Conservation (phyloP, 2,113 vertebrate species). For the Theristicus caerulescens region DNA sequence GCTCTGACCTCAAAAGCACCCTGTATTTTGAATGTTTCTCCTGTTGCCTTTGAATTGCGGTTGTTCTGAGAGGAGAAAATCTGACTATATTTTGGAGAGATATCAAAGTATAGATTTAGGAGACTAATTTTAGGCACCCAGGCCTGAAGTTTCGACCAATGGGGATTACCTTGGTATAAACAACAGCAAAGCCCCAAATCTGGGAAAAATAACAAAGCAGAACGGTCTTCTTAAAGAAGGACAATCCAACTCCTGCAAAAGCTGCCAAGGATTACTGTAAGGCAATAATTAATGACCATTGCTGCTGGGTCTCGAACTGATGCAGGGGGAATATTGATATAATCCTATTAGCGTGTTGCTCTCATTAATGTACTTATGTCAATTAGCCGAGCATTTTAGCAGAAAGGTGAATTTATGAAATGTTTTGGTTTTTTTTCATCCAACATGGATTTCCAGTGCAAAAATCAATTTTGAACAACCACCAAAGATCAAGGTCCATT, state of each 20-base stretch:
- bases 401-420: slow-evolving; percentile 67
- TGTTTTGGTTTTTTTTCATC: not conserved
- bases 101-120: not conserved
- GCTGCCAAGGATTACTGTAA: slow-evolving; percentile 49
- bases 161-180: not conserved
- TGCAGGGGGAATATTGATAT: slow-evolving; percentile 66
- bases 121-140: not conserved
- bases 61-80: not conserved
- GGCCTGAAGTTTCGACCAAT: not conserved
- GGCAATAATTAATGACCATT: slow-evolving; percentile 62
- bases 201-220: slow-evolving; percentile 34
- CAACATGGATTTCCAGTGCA: slow-evolving; percentile 46
- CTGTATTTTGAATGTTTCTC: not conserved
- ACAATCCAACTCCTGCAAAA: slow-evolving; percentile 20
- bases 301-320: slow-evolving; percentile 60
- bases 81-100: not conserved
- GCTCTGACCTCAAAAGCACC: not conserved
- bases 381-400: slow-evolving; percentile 72
- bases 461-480: slow-evolving; percentile 59
- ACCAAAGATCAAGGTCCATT: slow-evolving; percentile 63
- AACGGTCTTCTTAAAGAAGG: slow-evolving; percentile 23
- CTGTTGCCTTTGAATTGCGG: not conserved
- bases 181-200: not conserved
- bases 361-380: slow-evolving; percentile 71
- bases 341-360: slow-evolving; percentile 63